Conservation (phyloP, 1,140 invertebrate species). For the Drosophila sp. region DNA sequence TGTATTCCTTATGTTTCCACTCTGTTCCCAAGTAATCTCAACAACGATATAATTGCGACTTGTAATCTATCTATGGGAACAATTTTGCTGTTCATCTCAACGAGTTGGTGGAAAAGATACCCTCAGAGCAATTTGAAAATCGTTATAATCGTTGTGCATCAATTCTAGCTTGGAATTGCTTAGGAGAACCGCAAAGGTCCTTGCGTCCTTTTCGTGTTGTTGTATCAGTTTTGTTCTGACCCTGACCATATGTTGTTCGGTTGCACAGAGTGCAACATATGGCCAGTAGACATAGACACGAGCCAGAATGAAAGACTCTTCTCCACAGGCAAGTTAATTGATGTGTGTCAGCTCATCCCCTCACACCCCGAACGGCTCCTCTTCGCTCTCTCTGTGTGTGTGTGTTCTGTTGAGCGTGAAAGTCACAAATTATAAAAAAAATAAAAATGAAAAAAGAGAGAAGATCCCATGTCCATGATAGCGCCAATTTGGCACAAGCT, state of each 20-base stretch:
- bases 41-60: too few species aligned
- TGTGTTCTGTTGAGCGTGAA: slow-evolving; percentile 80
- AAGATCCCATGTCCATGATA: slow-evolving; percentile 78
- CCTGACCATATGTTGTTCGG: slow-evolving; percentile 60
- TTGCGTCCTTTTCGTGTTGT: background rate
- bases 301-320: slow-evolving; percentile 47
- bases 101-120: too few species aligned
- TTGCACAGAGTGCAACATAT: slow-evolving; percentile 62
- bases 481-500: slow-evolving; percentile 79
- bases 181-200: background rate
- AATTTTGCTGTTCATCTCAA: too few species aligned
- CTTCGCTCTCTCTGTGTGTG: slow-evolving; percentile 13
- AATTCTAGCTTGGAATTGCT: background rate
- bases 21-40: too few species aligned
- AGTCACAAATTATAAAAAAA: slow-evolving; percentile 81
- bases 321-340: slow-evolving; percentile 63
- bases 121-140: background rate
- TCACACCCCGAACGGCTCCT: slow-evolving; percentile 5
- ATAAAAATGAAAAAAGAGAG: slow-evolving; percentile 42
- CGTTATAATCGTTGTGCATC: background rate
- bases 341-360: slow-evolving; percentile 66
- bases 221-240: background rate
- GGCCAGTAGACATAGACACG: slow-evolving; percentile 63
- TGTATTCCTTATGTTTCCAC: too few species aligned
- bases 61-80: too few species aligned